Conservation (phyloP, 1,140 invertebrate genomes). For the Euura lappo region DNA sequence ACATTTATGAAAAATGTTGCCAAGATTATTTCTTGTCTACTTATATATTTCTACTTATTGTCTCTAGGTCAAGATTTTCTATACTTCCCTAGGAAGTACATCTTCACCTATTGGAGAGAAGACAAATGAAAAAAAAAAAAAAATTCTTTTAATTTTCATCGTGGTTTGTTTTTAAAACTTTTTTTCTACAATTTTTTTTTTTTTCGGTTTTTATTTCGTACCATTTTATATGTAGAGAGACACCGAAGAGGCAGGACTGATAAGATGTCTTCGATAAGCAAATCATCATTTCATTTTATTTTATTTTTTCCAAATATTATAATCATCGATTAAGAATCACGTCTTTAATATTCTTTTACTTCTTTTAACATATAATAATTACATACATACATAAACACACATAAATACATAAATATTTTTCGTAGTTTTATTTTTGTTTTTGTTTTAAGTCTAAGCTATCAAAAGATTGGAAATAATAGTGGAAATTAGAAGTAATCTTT, state of each 20-base stretch:
- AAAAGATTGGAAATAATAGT: slow-evolving; percentile 4
- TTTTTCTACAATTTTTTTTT: neutral
- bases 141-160: neutral
- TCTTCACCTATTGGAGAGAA: neutral
- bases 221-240: neutral
- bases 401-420: neutral
- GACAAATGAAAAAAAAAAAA: no score
- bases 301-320: no score
- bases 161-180: neutral
- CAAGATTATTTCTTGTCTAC: no score
- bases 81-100: slow-evolving; percentile 24
- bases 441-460: neutral
- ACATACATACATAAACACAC: neutral
- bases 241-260: neutral
- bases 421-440: neutral
- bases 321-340: neutral
- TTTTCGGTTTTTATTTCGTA: neutral
- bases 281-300: neutral
- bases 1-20: slow-evolving; percentile 49
- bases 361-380: neutral
- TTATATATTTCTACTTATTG: slow-evolving; percentile 53
- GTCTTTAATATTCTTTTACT: neutral
- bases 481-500: neutral
- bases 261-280: neutral
- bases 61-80: slow-evolving; percentile 27